Conservation (phyloP, 2,113 vertebrate genomes). For the Leucosticte australis region DNA sequence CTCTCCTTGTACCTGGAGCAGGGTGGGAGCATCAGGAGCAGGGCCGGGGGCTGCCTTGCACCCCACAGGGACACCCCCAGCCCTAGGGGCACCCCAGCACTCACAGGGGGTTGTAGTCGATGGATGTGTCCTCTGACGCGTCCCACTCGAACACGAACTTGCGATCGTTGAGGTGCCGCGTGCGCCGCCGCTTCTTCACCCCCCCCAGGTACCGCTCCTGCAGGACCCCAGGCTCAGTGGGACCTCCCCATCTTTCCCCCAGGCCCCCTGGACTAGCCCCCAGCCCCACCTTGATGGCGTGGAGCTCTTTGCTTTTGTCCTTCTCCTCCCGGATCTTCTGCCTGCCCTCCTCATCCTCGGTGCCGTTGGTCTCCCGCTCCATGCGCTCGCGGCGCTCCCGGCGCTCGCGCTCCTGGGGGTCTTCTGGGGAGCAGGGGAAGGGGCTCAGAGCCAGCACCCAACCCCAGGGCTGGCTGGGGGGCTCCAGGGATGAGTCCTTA, state of each 20-base stretch:
- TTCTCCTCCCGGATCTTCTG: slow-evolving; percentile 97
- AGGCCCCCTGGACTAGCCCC: accelerated
- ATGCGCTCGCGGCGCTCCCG: slow-evolving; percentile 91
- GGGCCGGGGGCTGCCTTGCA: background rate
- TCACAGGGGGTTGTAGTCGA: slow-evolving; percentile 96
- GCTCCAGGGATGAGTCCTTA: slow-evolving; percentile 40
- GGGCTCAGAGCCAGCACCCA: background rate
- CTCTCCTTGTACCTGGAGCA: slow-evolving; percentile 90
- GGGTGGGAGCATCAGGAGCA: background rate
- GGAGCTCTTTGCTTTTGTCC: slow-evolving; percentile 94
- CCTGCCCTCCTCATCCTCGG: slow-evolving; percentile 91
- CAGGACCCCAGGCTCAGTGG: background rate
- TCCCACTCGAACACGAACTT: slow-evolving; percentile 99
- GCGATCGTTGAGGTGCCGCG: slow-evolving; percentile 94
- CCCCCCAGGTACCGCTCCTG: slow-evolving; percentile 96
- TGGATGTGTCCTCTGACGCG: slow-evolving; percentile 93
- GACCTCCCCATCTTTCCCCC: accelerated
- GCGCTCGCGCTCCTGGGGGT: slow-evolving; percentile 93
- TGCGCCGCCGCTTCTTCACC: slow-evolving; percentile 91
- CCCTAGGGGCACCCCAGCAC: background rate
- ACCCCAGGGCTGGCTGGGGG: accelerated
- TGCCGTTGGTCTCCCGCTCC: slow-evolving; percentile 94
- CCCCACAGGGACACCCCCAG: background rate
- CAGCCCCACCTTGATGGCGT: slow-evolving; percentile 88
- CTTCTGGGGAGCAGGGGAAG: slow-evolving; percentile 78